phyloP scores from a whole-genome alignment of 53 echinoderm and acorn worm genomes.

The Holothuria leucospilota region DNA sequence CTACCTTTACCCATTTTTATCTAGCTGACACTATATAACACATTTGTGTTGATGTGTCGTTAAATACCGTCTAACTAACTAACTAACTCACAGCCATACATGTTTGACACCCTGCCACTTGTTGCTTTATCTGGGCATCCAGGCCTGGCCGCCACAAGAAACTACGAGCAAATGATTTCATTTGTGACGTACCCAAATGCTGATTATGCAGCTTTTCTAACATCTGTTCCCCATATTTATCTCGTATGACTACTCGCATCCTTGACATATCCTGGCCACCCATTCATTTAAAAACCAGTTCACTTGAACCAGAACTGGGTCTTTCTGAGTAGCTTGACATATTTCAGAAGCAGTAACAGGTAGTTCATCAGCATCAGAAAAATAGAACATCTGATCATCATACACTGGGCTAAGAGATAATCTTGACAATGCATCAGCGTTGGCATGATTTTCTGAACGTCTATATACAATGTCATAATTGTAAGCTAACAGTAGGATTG shows the following conservation, averaged over 20 bases:
- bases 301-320: conserved; percentile 23
- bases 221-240: not conserved
- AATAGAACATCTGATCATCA: conserved; percentile 5
- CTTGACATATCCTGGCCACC: conserved; percentile 8
- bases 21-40: too few relatives aligned
- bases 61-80: too few relatives aligned
- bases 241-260: conserved; percentile 45
- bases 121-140: conserved; percentile 50
- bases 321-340: too few relatives aligned
- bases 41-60: too few relatives aligned
- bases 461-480: conserved; percentile 63
- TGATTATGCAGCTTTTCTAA: conserved; percentile 42
- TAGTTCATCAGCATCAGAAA: conserved; percentile 40
- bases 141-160: conserved; percentile 66
- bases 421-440: conserved; percentile 49
- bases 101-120: not conserved
- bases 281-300: conserved; percentile 5
- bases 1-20: too few relatives aligned
- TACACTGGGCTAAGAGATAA: not conserved
- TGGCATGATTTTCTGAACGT: conserved; percentile 52
- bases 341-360: conserved; percentile 16
- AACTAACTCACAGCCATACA: conserved; percentile 26
- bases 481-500: conserved; percentile 60
- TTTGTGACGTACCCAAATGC: conserved; percentile 56
- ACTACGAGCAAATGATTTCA: conserved; percentile 53